Conservation (phyloP, 2,113 vertebrate genomes). For the Gallinago media region DNA sequence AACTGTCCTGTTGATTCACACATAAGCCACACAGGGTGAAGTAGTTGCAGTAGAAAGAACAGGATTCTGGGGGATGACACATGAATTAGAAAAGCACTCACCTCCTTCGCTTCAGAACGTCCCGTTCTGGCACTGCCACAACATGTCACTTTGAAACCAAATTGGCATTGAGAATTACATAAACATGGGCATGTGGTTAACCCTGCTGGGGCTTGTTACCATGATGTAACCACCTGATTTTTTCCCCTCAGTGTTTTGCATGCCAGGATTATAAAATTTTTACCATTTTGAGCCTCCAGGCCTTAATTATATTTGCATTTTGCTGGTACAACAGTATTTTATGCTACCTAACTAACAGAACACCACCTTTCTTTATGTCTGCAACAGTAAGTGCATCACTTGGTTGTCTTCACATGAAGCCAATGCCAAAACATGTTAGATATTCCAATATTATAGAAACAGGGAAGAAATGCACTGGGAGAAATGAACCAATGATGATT, state of each 20-base stretch:
- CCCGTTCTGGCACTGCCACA: constrained; percentile 34
- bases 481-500: not conserved
- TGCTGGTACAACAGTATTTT: not conserved
- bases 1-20: not conserved
- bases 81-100: not conserved
- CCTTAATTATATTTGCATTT: not conserved
- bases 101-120: not conserved
- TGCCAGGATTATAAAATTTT: not conserved
- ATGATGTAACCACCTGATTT: constrained; percentile 21
- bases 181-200: constrained; percentile 39
- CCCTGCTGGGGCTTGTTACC: constrained; percentile 51
- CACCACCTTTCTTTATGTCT: not conserved
- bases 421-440: not conserved
- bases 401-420: not conserved
- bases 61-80: constrained; percentile 1
- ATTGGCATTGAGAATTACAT: constrained; percentile 37
- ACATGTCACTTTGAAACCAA: constrained; percentile 50
- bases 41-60: not conserved
- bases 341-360: not conserved
- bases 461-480: not conserved
- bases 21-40: not conserved
- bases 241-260: not conserved
- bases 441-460: not conserved
- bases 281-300: constrained; percentile 11
- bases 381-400: not conserved